Conservation (phyloP, 2,888 invertebrate genomes). For the Lepidochitona cinerea region DNA sequence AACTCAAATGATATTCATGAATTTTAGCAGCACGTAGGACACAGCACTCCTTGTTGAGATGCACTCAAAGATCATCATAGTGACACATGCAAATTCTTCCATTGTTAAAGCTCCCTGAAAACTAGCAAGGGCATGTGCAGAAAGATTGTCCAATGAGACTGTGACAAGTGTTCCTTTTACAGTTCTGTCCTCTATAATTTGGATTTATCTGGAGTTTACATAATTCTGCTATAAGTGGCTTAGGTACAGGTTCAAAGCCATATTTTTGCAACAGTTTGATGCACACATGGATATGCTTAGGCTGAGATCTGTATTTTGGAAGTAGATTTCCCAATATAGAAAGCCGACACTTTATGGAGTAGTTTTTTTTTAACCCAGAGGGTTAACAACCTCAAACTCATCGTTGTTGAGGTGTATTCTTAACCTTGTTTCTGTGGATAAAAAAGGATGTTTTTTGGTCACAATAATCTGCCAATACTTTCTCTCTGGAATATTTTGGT, state of each 20-base stretch:
- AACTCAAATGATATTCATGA: not conserved
- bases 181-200: not conserved
- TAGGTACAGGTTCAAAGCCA: not conserved
- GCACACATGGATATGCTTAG: not conserved
- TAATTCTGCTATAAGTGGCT: constrained; percentile 1
- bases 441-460: not conserved
- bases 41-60: not conserved
- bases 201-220: not conserved
- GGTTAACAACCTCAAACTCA: constrained; percentile 11
- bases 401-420: not conserved
- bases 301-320: not conserved
- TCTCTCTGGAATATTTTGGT: not conserved
- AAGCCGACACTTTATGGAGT: not conserved
- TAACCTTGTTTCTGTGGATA: not conserved
- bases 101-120: not conserved
- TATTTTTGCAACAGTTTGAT: not conserved
- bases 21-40: not conserved
- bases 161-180: not conserved
- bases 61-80: not conserved
- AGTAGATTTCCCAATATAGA: not conserved
- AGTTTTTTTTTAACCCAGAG: not conserved
- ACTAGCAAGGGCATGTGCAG: not conserved
- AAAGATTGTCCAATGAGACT: not conserved
- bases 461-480: not conserved
- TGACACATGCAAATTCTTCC: not conserved